Evolutionary conservation across 2,888 invertebrate species (phyloP).

Genomic region (Ethmia dodecea): DNA sequence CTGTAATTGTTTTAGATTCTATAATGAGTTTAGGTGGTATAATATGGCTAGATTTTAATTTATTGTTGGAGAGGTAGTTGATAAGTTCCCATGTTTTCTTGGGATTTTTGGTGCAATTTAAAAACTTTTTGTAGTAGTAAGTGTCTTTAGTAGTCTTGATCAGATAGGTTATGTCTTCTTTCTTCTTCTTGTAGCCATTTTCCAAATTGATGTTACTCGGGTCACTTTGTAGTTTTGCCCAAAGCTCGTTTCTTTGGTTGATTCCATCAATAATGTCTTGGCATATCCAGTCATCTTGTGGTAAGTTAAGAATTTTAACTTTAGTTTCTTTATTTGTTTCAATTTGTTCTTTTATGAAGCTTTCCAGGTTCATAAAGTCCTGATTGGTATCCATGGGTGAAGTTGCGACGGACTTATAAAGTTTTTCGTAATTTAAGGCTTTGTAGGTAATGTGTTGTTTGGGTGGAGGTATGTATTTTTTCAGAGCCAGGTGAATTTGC

Average conservation of each 20-base stretch:
- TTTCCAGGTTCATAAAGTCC: not conserved
- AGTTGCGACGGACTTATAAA: not conserved
- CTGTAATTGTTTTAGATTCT: no score
- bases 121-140: constrained; percentile 15
- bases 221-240: constrained; percentile 13
- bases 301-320: constrained; percentile 17
- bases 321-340: constrained; percentile 7
- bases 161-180: constrained; percentile 4
- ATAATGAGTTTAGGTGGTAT: no score
- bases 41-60: no score
- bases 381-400: not conserved
- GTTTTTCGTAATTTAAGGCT: constrained; percentile 5
- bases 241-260: constrained; percentile 17
- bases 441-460: not conserved
- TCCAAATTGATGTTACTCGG: constrained; percentile 10
- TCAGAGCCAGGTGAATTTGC: constrained; percentile 8
- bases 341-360: constrained; percentile 4
- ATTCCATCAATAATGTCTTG: constrained; percentile 18
- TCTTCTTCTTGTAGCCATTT: constrained; percentile 8
- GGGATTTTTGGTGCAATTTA: no score
- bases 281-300: constrained; percentile 22
- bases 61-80: no score
- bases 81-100: no score
- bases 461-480: not conserved
- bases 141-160: constrained; percentile 11